A percentile compares a stretch with the other conserved stretches of the same genome.
phyloP scores from a whole-genome alignment of 2,113 vertebrate species.

The Heterocephalus glaber region DNA sequence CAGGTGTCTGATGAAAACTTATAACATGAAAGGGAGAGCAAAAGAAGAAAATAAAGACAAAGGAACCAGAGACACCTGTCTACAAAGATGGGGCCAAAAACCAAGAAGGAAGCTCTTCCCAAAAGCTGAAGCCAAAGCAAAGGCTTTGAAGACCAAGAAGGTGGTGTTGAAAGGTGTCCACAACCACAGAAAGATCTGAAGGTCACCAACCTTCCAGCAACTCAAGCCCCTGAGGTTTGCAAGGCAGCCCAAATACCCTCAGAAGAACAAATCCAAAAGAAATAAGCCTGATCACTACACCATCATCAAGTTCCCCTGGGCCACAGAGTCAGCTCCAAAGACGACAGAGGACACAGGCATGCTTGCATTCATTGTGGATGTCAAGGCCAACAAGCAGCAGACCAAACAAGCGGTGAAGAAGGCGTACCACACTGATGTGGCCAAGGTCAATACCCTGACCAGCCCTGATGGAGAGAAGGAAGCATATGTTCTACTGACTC shows the following conservation, averaged over 20 bases:
- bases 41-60: not conserved
- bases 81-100: too few species aligned
- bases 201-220: too few species aligned
- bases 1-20: not conserved
- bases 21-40: not conserved
- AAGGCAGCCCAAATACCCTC: not conserved
- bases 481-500: not conserved
- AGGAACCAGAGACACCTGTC: too few species aligned
- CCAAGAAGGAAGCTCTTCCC: too few species aligned
- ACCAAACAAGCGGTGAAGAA: not conserved
- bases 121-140: too few species aligned
- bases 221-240: too few species aligned
- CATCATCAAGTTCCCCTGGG: not conserved
- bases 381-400: not conserved
- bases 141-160: too few species aligned
- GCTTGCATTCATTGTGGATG: not conserved
- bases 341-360: not conserved
- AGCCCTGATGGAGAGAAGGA: not conserved
- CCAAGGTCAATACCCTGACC: not conserved
- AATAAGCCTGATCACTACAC: not conserved
- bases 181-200: too few species aligned
- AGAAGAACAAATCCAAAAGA: not conserved
- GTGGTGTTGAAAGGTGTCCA: too few species aligned
- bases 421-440: not conserved
- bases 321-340: not conserved